Conservation (phyloP, 2,797 vertebrate genomes). For the Delichon dasypus region DNA sequence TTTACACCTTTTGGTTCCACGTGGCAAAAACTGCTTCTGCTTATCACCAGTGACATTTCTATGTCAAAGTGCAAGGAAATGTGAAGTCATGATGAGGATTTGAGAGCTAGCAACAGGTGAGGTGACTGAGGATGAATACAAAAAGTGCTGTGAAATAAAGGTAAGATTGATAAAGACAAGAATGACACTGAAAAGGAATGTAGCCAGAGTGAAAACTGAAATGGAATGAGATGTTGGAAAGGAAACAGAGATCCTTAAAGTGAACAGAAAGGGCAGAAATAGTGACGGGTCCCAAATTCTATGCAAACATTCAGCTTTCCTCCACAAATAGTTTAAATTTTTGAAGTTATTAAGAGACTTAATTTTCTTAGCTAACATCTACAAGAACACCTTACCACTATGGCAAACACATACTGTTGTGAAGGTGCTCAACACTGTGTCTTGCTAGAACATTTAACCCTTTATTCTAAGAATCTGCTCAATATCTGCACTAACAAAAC, state of each 20-base stretch:
- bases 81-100: background rate
- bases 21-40: background rate
- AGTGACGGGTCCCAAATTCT: slow-evolving; percentile 49
- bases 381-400: background rate
- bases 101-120: background rate
- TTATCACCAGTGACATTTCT: background rate
- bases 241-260: background rate
- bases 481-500: background rate
- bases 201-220: background rate
- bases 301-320: background rate
- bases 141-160: background rate
- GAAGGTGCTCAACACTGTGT: background rate
- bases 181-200: background rate
- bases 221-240: slow-evolving; percentile 16
- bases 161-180: background rate
- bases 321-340: background rate
- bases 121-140: background rate
- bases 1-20: background rate
- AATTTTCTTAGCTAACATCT: background rate
- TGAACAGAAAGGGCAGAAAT: slow-evolving; percentile 37
- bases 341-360: background rate
- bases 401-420: background rate
- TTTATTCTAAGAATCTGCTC: background rate
- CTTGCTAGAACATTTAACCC: background rate
- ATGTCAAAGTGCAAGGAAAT: background rate